Evolutionary conservation across 2,113 vertebrate genomes (phyloP), one percentile per base, ranked within the genome.

Genomic region (Macheiramphus alcinus): DNA sequence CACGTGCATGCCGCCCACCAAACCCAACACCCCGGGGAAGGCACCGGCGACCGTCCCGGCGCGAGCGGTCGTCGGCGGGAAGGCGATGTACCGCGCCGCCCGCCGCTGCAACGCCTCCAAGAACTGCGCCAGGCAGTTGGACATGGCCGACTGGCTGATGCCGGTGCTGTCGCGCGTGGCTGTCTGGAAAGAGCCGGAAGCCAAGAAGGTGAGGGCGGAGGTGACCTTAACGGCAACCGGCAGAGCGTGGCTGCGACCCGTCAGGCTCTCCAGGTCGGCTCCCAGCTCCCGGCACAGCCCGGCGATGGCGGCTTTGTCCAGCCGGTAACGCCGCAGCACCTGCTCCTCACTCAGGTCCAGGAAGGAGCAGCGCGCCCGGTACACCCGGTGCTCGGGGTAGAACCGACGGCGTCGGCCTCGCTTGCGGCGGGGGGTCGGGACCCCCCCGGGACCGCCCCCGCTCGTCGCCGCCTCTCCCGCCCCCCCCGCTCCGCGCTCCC

Each of bases 111-210:
- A 19, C 2, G 87, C 87, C 18, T 72, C 79, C 38, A 90, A 23
- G 53, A 90, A 90, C 38, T 90, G 87, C 15, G 87, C 87, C 87
- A 90, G 16, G 70, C 87, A 90, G 62, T 90, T 90, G 79, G 87
- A 90, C 87, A 90, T 90, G 79, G 87, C 87, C 2, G 87, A 83
- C 62, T 90, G 88, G 62, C 88, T 90, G 88, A 90, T 90, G 53
- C 87, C 87, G 27, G 79, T 82, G 87, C 70, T 82, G 78, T 82
- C 61, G 13, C 79, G 87, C 1, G 87, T 82, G 3, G 88, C 88
- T 1, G 88, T 75, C 22, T 90, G 88, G 79, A 90, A 90, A 4
- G 88, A 90, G 9, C 88, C 88, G 11, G 88, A 90, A 1, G 88
- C 88, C 53, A 90, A 40, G 71, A 90, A 90, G 9, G 88, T 56